Base-by-base conservation (phyloP, 2,888 invertebrate genomes). In the Aphidius colemani region DNA sequence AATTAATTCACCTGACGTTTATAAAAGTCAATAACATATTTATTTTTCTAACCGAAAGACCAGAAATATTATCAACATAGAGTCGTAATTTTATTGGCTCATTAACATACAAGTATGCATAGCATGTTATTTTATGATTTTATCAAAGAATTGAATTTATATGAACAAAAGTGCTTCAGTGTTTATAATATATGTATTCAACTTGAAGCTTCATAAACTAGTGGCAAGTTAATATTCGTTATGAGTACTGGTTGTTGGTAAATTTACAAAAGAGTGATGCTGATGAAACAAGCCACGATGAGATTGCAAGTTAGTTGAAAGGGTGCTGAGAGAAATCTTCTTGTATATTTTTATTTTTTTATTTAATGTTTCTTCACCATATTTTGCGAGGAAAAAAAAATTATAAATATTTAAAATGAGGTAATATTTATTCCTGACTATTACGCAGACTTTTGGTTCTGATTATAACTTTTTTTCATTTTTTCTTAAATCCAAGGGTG, bases 171-270 rank as follows among this genome's bases (percentile, higher is more conserved):
- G 59, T 45, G 41, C 44, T 44, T 58, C n/a, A 8, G 11, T 13
- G 53, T 46, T 45, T 48, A 30, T 46, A 41, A 61, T 53, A 41
- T 59, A 66, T 64, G 66, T 63, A 71, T 73, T 72, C 69, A 74
- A 74, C 74, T 74, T 74, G 71, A 68, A 65, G 67, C 58, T 68
- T 61, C 65, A 65, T 62, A 67, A 67, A 60, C 50, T 66, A 67
- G 71, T 72, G 70, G 67, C 71, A 67, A 70, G 72, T 71, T 75
- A 73, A 73, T 73, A 74, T 74, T 72, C 70, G 69, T 70, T 68
- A 70, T 67, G 60, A 48, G 55, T 53, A 61, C 56, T 51, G 56
- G 49, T 39, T 40, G 39, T 53, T 13, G 53, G 56, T 30, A 59
- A 61, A 58, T 63, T 59, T 7, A 43, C n/a, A 48, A 13, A 40